Conservation (phyloP, 2,113 vertebrate species). For the Scytalopus superciliaris region DNA sequence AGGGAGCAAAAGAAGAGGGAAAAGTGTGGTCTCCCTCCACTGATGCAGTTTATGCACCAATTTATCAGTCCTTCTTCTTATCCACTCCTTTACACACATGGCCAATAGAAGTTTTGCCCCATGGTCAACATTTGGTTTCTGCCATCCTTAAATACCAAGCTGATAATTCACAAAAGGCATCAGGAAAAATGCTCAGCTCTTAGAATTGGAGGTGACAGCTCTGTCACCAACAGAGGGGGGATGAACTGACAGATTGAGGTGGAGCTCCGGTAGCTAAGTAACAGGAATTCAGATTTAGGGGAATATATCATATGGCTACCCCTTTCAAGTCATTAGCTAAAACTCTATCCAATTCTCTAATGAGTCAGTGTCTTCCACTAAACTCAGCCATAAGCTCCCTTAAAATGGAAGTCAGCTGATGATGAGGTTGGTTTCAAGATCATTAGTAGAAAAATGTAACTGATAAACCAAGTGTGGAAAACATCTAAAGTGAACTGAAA, state of each 20-base stretch:
- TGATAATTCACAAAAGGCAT: not conserved
- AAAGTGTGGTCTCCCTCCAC: not conserved
- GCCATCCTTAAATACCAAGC: not conserved
- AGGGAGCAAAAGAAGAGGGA: rapidly evolving
- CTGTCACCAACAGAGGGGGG: rapidly evolving
- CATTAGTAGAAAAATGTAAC: not conserved
- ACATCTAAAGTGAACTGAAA: not conserved
- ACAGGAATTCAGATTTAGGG: not conserved
- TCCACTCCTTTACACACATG: rapidly evolving
- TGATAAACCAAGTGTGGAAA: not conserved
- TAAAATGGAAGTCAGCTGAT: not conserved
- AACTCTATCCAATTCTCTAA: not conserved
- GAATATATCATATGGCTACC: rapidly evolving
- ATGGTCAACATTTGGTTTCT: not conserved
- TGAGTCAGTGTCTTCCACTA: not conserved
- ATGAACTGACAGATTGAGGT: not conserved
- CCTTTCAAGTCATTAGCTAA: not conserved
- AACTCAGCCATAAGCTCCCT: not conserved
- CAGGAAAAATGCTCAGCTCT: not conserved
- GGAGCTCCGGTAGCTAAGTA: not conserved
- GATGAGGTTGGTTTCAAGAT: not conserved
- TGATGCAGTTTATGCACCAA: not conserved
- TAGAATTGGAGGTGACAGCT: not conserved
- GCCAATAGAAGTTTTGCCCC: not conserved
- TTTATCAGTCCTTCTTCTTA: not conserved